Base-by-base conservation (phyloP, 2,888 invertebrate species). In the Meliscaeva auricollis region DNA sequence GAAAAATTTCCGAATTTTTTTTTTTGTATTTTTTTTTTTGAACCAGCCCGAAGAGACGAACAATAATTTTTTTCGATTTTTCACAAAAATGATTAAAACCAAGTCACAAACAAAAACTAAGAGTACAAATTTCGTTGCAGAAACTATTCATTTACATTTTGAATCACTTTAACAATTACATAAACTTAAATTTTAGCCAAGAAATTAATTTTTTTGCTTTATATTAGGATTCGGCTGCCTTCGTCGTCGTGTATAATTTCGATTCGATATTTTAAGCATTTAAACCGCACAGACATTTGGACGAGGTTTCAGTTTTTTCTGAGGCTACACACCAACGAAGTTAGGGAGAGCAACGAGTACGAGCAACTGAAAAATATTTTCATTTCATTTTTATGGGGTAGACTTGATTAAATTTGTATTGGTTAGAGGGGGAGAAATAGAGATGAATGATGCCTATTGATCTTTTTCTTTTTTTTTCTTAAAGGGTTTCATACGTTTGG, bases 241-340 rank as follows among this genome's bases (percentile, higher is more conserved):
- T 58, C 74, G 50, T 74, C 68, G 74, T 64, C 26, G 15, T 60
- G 60, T 15, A 32, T n/a, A n/a, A n/a, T 41, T 58, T 75, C 56
- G 54, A 74, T 58, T 75, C 56, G 54, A 74, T 13, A 26, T 60
- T 22, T 74, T 8, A 9, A 74, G 30, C 15, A 35, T 35, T 56
- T 20, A 20, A 38, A 35, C 78, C 74, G 74, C 69, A 69, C 62
- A 70, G 69, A 78, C 83, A 54, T 83, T 74, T 38, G 35, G 35
- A 38, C 58, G 35, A 35, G 35, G 58, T 38, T 35, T 35, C 9
- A 58, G 30, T 38, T 35, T 35, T 11, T 8, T 38, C 7, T 11
- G 17, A 20, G 50, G 69, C 69, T 58, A 74, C 74, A 26, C 26
- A 26, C 26, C 79, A 74, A 78, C 64, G 58, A 58, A 58, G 35